Evolutionary conservation across 2,113 vertebrate species (phyloP).

Genomic region (Hyperopisus bebe): DNA sequence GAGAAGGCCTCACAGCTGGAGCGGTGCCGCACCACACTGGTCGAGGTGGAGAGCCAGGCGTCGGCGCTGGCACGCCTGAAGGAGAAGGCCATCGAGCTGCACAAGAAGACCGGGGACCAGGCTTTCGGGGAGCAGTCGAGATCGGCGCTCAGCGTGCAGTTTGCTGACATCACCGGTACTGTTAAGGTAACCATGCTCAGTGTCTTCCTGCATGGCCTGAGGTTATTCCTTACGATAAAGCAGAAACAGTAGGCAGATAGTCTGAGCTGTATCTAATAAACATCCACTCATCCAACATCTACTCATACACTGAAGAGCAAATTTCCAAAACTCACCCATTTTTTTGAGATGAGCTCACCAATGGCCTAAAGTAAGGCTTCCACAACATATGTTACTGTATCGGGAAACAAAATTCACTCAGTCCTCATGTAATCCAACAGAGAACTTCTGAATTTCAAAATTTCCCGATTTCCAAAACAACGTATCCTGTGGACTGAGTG

Average conservation of each 20-base stretch:
- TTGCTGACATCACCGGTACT: constrained; percentile 76
- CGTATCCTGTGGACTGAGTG: not conserved
- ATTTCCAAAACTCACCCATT: not conserved
- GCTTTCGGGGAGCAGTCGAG: constrained; percentile 70
- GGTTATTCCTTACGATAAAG: not conserved
- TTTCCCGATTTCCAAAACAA: too few relatives aligned
- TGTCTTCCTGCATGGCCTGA: not conserved
- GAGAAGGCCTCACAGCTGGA: constrained; percentile 84
- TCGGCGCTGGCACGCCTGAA: constrained; percentile 61
- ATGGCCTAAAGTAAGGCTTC: too few relatives aligned
- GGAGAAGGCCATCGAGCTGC: constrained; percentile 72
- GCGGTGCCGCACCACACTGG: constrained; percentile 73
- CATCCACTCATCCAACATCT: too few relatives aligned
- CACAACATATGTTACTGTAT: too few relatives aligned
- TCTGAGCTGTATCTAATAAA: not conserved
- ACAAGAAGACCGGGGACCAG: constrained; percentile 75
- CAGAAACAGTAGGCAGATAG: not conserved
- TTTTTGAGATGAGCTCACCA: not conserved
- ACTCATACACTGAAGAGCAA: too few relatives aligned
- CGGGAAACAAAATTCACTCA: too few relatives aligned
- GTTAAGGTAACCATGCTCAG: constrained; percentile 71
- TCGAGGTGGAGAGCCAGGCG: constrained; percentile 71
- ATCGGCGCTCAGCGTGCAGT: constrained; percentile 74
- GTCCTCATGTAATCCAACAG: too few relatives aligned
- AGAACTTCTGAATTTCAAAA: too few relatives aligned